These are phyloP conservation scores for Bujurquina vittata DNA, from an alignment of 2,113 vertebrate species.

Conservation along the genomic window DNA sequence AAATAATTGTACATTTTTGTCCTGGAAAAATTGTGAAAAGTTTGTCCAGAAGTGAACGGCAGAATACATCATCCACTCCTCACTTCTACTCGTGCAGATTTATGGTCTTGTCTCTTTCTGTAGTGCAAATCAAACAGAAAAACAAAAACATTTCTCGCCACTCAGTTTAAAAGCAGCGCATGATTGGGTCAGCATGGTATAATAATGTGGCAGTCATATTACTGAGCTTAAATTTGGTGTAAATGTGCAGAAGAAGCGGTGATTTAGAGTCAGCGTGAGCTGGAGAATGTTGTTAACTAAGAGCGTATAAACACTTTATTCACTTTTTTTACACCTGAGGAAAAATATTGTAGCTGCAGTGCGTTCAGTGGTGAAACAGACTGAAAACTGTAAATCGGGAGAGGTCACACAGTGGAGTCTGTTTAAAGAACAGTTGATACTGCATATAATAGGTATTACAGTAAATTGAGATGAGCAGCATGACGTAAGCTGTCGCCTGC, in stretches of 20 bases:
- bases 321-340: background rate
- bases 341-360: background rate
- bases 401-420: background rate
- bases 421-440: background rate
- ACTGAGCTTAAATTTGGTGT: background rate
- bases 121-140: background rate
- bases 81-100: no score
- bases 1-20: background rate
- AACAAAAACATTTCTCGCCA: no score
- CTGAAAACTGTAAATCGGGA: background rate
- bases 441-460: background rate
- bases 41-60: background rate
- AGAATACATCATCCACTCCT: background rate
- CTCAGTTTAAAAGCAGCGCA: background rate
- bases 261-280: background rate
- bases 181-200: background rate
- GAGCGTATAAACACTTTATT: background rate
- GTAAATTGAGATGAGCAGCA: background rate
- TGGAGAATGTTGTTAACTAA: background rate
- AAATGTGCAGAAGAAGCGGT: background rate
- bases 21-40: background rate
- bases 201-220: background rate
- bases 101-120: background rate
- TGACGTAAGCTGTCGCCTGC: background rate
- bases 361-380: background rate